phyloP scores from a whole-genome alignment of 2,113 vertebrate species.

The Megaleporinus macrocephalus region DNA sequence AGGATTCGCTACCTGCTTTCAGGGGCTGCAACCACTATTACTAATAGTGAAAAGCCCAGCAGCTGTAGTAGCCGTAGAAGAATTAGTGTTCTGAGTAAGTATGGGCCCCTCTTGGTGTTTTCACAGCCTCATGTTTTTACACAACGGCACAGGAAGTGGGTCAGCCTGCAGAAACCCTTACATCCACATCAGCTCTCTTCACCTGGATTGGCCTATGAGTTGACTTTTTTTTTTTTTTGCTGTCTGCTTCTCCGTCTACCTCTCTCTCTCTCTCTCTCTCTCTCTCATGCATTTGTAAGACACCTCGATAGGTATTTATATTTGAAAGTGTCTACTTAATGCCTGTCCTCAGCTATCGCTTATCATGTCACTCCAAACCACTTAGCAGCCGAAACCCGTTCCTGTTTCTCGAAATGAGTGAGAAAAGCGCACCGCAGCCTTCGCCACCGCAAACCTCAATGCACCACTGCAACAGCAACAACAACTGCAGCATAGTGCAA shows the following conservation, averaged over 20 bases:
- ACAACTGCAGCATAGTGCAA: constrained; percentile 14
- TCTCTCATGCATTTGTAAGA: neutral
- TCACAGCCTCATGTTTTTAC: constrained; percentile 9
- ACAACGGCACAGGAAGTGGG: constrained; percentile 36
- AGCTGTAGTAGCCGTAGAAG: neutral
- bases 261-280: neutral
- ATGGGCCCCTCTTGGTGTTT: neutral
- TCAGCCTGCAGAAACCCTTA: constrained; percentile 24
- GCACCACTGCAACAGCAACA: constrained; percentile 50
- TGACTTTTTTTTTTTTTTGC: neutral
- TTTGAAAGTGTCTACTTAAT: constrained; percentile 28
- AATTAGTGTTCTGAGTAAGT: constrained; percentile 18
- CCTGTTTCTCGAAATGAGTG: constrained; percentile 51
- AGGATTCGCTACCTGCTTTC: neutral
- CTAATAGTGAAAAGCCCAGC: constrained; percentile 26
- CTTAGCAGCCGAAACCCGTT: constrained; percentile 45
- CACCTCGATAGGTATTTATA: constrained; percentile 1
- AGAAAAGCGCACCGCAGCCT: constrained; percentile 22
- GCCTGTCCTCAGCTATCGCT: constrained; percentile 15
- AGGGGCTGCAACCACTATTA: neutral
- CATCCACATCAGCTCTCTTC: constrained; percentile 27
- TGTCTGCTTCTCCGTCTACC: neutral
- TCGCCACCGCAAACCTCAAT: constrained; percentile 32
- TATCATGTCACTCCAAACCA: constrained; percentile 34
- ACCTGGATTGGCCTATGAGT: constrained; percentile 30